Evolutionary conservation across 2,888 invertebrate species (phyloP), one percentile per base, ranked within the genome.

Genomic region (Acanthopleura granulata): DNA sequence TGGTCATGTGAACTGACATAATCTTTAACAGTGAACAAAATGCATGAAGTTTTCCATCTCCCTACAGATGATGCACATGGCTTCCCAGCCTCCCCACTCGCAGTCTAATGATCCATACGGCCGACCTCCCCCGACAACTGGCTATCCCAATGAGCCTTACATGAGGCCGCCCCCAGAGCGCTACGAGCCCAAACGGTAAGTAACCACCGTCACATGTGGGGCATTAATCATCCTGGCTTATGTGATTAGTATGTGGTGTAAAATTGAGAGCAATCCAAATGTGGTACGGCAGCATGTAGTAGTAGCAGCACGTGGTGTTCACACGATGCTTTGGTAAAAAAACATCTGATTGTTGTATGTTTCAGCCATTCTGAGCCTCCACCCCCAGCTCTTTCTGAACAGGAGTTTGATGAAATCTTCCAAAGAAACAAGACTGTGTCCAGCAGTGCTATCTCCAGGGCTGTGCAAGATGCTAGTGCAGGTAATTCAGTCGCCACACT

Each of bases 321-420:
- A 40, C 40, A 40, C 9, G 40, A 40, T 40, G 40, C 40, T 40
- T 3, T 40, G 40, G 40, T 40, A 40, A 9, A 40, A 40, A 40
- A 40, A 40, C 9, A 6, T 3, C 40, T 40, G 40, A 9, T 40
- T 3, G 40, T 40, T 40, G 4, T 40, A n/a, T n/a, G 1, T 25
- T 69, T 69, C 30, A 69, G 4, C 72, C 84, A 86, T 73, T 82
- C 82, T 76, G 88, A 88, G 77, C 85, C 87, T 6, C 82, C 84
- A 27, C 78, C 85, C 15, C 88, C 87, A 62, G 84, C 81, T 22
- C 83, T 92, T 49, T 89, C 89, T 76, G 99, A 99, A 91, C 95
- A 95, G 57, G 99, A 99, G 92, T 98, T 98, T 92, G 99, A 99
- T 91, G 99, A 99, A 90, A 96, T 98, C 75, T 98, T 99, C 96